Base-by-base conservation (phyloP, 2,113 vertebrate species). In the Syrrhaptes paradoxus region DNA sequence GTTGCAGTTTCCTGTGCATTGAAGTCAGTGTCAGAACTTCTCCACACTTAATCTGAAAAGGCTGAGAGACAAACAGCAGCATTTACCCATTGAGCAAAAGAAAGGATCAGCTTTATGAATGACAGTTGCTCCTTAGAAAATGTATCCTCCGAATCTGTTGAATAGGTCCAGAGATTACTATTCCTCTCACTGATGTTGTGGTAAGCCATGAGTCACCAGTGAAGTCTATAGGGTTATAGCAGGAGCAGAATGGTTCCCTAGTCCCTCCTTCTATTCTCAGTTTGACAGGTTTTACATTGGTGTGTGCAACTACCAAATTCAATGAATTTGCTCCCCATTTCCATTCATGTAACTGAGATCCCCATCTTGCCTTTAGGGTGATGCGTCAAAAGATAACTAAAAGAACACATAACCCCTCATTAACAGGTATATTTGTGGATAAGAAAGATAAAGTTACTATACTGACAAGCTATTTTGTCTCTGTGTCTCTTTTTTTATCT, bases 351-450 rank as follows among this genome's bases (percentile, higher is more conserved):
- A 85, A 91, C 77, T 34, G 57, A 93, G 73, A 75, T 68, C 17
- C 4, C 11, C 9, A 57, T 41, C 49, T 85, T 79, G 62, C 21
- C 61, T 86, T 72, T 77, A 48, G 41, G 77, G 11, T 45, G 17
- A 48, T 66, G 49, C 79, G 74, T 85, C 54, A 95, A 94, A 97
- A 95, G 55, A 67, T 34, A 90, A 46, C 34, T 78, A 82, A 92
- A 95, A 87, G 63, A 95, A 70, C 7, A 2, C 57, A 85, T 48
- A 80, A 57, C 7, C 15, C 25, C 25, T 58, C 68, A 81, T 26
- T 93, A 89, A 87, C 8, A 94, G 32, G 74, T 89, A 59, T 59
- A 16, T n/a, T 46, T 88, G 32, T 52, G 38, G n/a, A 8, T 62
- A 91, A 49, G 29, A 96, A 94, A 95, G 63, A 88, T 45, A 87